Evolutionary conservation across 2,113 vertebrate genomes (phyloP), one percentile per base, ranked within the genome.

Genomic region (Patagioenas fasciata): DNA sequence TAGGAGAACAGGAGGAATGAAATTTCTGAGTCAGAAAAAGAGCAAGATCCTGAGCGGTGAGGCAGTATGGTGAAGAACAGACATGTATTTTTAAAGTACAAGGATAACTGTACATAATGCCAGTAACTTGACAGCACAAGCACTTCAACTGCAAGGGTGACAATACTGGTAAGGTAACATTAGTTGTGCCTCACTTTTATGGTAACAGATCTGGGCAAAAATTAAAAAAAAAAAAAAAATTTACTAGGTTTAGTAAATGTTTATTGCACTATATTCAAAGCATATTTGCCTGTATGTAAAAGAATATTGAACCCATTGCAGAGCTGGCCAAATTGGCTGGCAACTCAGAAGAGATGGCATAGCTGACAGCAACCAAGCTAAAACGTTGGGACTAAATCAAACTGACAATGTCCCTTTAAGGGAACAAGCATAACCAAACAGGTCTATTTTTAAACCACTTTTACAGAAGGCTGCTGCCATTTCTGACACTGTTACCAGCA

Each of bases 371-470:
- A 94, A 93, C n/a, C 56, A 67, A 67, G n/a, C 34, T 67, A 77
- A 89, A 90, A 90, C 13, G 18, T 18, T 88, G 62, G 32, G 82
- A 91, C 64, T 73, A 73, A 95, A 71, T 92, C 85, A 85, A 96
- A 88, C n/a, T 88, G 93, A 95, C 95, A 93, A 12, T 26, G 84
- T 89, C 89, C 81, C 89, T 93, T 95, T 87, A 93, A 94, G 84
- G 78, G 71, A 89, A 88, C 67, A 88, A 95, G 69, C 72, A 83
- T 56, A 90, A 71, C 85, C 88, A 91, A 89, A 93, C 29, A 64
- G 69, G 64, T 74, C 90, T 96, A 94, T 96, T 94, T 96, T 95
- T 95, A 95, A 93, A 96, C 34, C 48, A 53, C 85, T 93, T 93
- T 81, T 89, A 58, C 78, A 89, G 87, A 89, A 91, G 79, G 47